Conservation (phyloP, 1,140 invertebrate species). For the Myzus persicae region DNA sequence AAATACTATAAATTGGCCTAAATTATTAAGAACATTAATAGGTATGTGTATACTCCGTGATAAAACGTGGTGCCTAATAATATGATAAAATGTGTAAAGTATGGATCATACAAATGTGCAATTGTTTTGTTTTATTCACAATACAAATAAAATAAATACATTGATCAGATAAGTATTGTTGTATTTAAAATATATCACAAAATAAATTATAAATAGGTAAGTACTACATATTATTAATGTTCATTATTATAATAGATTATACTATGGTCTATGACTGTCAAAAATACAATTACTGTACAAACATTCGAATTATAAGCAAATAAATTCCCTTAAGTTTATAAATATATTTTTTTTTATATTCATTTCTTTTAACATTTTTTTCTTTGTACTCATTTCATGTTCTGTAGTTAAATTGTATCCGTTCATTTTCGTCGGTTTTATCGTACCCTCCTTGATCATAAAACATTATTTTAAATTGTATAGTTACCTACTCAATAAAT, state of each 20-base stretch:
- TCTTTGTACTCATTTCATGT: not conserved
- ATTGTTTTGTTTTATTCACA: too few relatives aligned
- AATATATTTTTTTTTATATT: not conserved
- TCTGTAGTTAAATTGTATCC: not conserved
- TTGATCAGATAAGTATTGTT: too few relatives aligned
- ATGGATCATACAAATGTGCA: too few relatives aligned
- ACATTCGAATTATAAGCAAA: not conserved
- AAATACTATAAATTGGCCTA: too few relatives aligned
- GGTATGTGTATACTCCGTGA: too few relatives aligned
- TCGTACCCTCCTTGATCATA: not conserved
- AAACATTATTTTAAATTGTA: conserved; percentile 21
- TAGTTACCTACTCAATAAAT: not conserved
- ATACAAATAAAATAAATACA: too few relatives aligned
- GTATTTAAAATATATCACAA: not conserved
- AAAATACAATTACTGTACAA: not conserved
- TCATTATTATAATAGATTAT: too few relatives aligned
- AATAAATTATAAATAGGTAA: not conserved
- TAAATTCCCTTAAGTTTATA: not conserved
- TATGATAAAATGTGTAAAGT: too few relatives aligned
- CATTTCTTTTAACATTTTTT: not conserved
- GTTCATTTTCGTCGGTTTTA: not conserved
- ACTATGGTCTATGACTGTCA: not conserved
- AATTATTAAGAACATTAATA: too few relatives aligned
- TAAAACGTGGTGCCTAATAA: too few relatives aligned
- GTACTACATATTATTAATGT: not conserved